These are phyloP conservation scores for Capromys pilorides DNA, from an alignment of 2,797 vertebrate species.

Conservation along the genomic window DNA sequence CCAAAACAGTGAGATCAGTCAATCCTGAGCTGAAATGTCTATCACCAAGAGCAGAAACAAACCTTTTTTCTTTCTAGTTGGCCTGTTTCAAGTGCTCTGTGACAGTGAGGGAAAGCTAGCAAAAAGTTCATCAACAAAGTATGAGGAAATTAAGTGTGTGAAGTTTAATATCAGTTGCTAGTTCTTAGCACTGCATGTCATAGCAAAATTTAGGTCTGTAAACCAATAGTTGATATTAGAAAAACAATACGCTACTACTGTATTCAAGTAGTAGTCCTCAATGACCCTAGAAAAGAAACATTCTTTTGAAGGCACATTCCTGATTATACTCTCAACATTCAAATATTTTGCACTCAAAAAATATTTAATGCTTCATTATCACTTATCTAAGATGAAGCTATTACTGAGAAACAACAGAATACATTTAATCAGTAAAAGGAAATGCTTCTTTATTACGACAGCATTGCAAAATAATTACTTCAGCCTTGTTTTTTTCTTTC, in stretches of 20 bases:
- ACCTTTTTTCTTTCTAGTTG: neutral
- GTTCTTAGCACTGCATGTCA: neutral
- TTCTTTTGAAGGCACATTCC: neutral
- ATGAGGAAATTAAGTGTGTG: neutral
- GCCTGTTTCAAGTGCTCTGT: neutral
- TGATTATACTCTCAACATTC: neutral
- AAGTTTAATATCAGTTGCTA: neutral
- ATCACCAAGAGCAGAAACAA: neutral
- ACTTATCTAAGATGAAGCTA: neutral
- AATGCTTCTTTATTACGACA: neutral
- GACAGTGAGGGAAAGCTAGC: neutral
- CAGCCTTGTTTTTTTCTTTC: no score
- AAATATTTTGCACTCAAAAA: constrained; percentile 20
- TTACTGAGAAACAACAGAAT: neutral
- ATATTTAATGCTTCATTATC: neutral
- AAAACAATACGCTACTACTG: neutral
- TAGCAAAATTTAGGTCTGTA: neutral
- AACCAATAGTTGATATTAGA: neutral
- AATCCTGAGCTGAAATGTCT: neutral
- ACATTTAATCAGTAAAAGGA: neutral
- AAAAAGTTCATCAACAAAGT: neutral
- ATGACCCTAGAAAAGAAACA: neutral
- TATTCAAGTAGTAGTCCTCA: neutral
- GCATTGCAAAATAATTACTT: constrained; percentile 7
- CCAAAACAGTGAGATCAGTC: neutral